Conservation (phyloP, 64 coral and sea anemone genomes). For the Orbicella faveolata region DNA sequence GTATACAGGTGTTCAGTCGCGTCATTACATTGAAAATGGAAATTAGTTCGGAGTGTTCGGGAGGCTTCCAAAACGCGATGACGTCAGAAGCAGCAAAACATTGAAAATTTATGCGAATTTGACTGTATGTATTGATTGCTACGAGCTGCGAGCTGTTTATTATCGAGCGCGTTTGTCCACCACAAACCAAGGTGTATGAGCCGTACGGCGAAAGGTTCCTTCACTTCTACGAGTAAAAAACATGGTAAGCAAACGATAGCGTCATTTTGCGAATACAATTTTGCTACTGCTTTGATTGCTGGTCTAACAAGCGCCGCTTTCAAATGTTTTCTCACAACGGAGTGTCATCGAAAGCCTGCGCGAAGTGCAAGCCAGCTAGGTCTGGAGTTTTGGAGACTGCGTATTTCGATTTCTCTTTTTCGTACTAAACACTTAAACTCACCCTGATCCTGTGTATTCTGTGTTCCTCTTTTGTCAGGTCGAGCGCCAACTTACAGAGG, state of each 20-base stretch:
- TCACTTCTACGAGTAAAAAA: neutral
- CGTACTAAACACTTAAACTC: neutral
- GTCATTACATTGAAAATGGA: conserved; percentile 27
- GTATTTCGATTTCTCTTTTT: neutral
- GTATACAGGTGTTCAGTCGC: neutral
- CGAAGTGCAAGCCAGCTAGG: neutral
- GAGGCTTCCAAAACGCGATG: conserved; percentile 5
- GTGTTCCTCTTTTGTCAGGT: conserved; percentile 2
- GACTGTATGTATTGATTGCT: conserved; percentile 22
- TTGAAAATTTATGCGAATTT: conserved; percentile 49
- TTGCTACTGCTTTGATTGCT: neutral
- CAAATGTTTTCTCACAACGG: neutral
- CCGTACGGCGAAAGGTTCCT: neutral
- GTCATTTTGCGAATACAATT: neutral
- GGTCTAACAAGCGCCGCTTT: neutral
- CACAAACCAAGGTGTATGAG: neutral
- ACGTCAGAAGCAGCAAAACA: conserved; percentile 32
- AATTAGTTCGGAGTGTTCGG: conserved; percentile 19
- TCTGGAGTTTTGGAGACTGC: neutral
- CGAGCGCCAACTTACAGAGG: conserved; percentile 51
- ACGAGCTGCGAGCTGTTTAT: conserved; percentile 11
- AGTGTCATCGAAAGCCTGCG: neutral
- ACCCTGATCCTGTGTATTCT: neutral
- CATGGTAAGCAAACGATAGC: neutral
- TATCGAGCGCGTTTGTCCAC: neutral